Evolutionary conservation across 2,888 invertebrate genomes (phyloP).

Genomic region (Aphidoletes aphidimyza): DNA sequence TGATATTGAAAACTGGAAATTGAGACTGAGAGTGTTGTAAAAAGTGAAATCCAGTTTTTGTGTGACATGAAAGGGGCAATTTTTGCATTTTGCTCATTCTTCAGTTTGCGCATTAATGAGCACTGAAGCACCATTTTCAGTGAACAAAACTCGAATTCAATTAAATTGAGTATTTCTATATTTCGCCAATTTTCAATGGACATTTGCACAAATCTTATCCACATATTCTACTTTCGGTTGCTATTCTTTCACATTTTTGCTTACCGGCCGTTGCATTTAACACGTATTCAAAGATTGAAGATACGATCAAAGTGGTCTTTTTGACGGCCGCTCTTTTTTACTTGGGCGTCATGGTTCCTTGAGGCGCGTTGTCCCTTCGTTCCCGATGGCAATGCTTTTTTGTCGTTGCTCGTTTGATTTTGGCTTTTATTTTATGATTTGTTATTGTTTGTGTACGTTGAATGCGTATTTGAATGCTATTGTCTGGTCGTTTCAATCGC

Average conservation of each 20-base stretch:
- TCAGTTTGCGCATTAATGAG: slow-evolving; percentile 25
- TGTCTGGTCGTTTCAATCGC: slow-evolving; percentile 44
- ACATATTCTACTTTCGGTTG: no score
- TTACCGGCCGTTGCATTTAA: background rate
- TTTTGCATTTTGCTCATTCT: slow-evolving; percentile 32
- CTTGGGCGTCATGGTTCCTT: no score
- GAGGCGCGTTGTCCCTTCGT: background rate
- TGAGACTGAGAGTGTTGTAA: background rate
- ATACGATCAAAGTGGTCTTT: slow-evolving; percentile 39
- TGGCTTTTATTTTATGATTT: slow-evolving; percentile 54
- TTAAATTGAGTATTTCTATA: slow-evolving; percentile 47
- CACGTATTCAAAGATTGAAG: slow-evolving; percentile 1
- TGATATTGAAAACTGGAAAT: background rate
- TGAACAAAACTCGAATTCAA: slow-evolving; percentile 7
- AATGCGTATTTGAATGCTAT: slow-evolving; percentile 53
- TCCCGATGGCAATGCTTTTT: background rate
- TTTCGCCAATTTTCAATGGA: slow-evolving; percentile 44
- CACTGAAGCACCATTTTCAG: slow-evolving; percentile 36
- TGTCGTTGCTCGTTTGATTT: slow-evolving; percentile 41
- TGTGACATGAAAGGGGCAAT: background rate
- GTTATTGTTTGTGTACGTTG: slow-evolving; percentile 53
- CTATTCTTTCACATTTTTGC: background rate
- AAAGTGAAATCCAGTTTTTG: slow-evolving; percentile 23
- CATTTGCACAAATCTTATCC: background rate
- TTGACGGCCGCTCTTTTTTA: background rate